Evolutionary conservation across 2,113 vertebrate genomes (phyloP), one percentile per base, ranked within the genome.

Genomic region (Misgurnus mizolepis): DNA sequence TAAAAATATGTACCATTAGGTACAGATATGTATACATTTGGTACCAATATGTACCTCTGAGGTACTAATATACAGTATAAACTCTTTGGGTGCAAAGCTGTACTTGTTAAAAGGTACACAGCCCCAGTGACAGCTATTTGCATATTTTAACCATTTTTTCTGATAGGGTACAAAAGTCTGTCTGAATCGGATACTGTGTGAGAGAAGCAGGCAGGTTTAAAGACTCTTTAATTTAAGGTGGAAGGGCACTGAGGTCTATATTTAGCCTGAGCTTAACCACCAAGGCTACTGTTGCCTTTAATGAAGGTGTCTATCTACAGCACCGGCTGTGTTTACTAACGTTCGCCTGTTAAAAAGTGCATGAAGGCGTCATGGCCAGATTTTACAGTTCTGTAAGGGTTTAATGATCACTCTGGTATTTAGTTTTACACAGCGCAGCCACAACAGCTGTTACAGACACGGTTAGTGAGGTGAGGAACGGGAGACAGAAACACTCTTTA

Each of bases 341-440:
- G 67, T 74, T 60, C 82, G 80, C 70, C 79, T 83, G 79, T 85
- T 86, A 78, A 83, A 88, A 80, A 83, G 61, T 69, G 80, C 78
- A 70, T 81, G 74, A 67, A 85, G 75, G 87, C 76, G 64, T 87
- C 85, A 83, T 86, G 81, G 79, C 10, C 72, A 81, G 81, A 84
- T 78, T 90, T 90, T 86, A 90, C 74, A 83, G 82, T 75, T 4
- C 81, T 62, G 80, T 81, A 80, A 89, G 79, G 55, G 61, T 76
- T 90, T 89, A 80, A 86, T 79, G 71, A 85, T 79, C 83, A 79
- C 85, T 75, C 83, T 34, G 8, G 84, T 80, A 62, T 85, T 82
- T 83, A 68, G 60, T 87, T 86, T 78, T 67, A 81, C 62, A 76
- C 76, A 83, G 45, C 61, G 7, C 55, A 80, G 80, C 67, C 80